Percentiles rank a stretch among this genome's conserved stretches.
Evolutionary conservation across 2,888 invertebrate species (phyloP).

Genomic region (Dasysyrphus albostriatus): DNA sequence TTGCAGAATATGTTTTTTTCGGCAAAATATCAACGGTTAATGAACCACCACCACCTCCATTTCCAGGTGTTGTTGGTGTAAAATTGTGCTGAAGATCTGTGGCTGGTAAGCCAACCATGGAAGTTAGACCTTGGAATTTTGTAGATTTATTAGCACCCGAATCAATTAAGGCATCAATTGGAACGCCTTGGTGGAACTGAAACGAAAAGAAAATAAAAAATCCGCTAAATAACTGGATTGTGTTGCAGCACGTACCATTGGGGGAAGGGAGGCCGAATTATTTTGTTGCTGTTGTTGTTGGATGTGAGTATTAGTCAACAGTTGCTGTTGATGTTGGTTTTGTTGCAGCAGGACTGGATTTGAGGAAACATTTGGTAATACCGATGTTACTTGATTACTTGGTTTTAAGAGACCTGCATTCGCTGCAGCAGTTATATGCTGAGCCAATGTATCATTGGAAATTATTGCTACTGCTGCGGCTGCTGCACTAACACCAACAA

Average conservation of each 20-base stretch:
- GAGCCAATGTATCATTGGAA: constrained; percentile 64
- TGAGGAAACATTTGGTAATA: constrained; percentile 61
- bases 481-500: constrained; percentile 71
- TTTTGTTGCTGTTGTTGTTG: constrained; percentile 79
- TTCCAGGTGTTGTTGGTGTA: constrained; percentile 33
- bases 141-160: constrained; percentile 62
- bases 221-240: constrained; percentile 46
- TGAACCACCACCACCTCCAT: constrained; percentile 57
- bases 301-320: constrained; percentile 63
- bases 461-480: constrained; percentile 56
- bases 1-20: constrained; percentile 69
- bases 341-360: constrained; percentile 68
- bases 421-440: constrained; percentile 45
- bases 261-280: constrained; percentile 79
- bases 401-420: constrained; percentile 77
- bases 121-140: constrained; percentile 57
- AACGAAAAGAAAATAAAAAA: constrained; percentile 64
- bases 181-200: constrained; percentile 72
- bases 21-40: constrained; percentile 57
- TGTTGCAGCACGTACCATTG: constrained; percentile 77
- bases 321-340: constrained; percentile 68
- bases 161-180: constrained; percentile 76
- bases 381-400: constrained; percentile 64
- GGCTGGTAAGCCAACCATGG: constrained; percentile 57
- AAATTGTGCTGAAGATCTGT: constrained; percentile 76